Conservation (phyloP, 2,113 vertebrate species). For the Takifugu bimaculatus region DNA sequence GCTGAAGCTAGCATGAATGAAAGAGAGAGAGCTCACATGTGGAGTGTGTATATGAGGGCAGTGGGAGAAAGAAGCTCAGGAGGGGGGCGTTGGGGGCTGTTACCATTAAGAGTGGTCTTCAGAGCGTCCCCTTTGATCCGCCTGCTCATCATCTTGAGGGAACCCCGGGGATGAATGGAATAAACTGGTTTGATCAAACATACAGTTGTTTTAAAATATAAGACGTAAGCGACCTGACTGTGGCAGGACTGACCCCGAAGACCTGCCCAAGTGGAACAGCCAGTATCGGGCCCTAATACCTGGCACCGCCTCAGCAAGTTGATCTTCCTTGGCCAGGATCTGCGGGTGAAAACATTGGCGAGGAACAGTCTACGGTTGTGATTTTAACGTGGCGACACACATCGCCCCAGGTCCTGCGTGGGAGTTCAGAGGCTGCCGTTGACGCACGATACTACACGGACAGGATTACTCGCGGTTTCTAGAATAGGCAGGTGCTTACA, state of each 20-base stretch:
- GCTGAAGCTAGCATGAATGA: conserved; percentile 59
- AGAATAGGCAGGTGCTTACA: conserved; percentile 61
- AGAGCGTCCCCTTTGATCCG: conserved; percentile 69
- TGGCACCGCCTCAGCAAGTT: background rate
- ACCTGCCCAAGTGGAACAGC: too few species aligned
- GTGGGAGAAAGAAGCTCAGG: conserved; percentile 17
- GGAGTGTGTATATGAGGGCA: conserved; percentile 57
- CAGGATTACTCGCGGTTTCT: conserved; percentile 31
- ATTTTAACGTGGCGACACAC: conserved; percentile 51
- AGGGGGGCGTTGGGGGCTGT: conserved; percentile 13
- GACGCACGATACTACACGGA: conserved; percentile 42
- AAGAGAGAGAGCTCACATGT: conserved; percentile 62
- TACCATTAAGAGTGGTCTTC: conserved; percentile 44
- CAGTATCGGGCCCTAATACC: too few species aligned
- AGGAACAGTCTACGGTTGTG: too few species aligned
- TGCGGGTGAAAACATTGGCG: background rate
- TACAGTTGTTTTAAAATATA: conserved; percentile 20
- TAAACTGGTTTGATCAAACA: conserved; percentile 44
- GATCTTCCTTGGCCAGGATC: conserved; percentile 5
- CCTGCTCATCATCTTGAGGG: conserved; percentile 50
- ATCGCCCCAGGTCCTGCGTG: conserved; percentile 56
- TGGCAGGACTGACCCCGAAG: background rate
- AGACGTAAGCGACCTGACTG: background rate
- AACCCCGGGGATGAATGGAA: conserved; percentile 40
- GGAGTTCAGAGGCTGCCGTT: conserved; percentile 48